Evolutionary conservation across 2,113 vertebrate species (phyloP).

Genomic region (Halcyon senegalensis): DNA sequence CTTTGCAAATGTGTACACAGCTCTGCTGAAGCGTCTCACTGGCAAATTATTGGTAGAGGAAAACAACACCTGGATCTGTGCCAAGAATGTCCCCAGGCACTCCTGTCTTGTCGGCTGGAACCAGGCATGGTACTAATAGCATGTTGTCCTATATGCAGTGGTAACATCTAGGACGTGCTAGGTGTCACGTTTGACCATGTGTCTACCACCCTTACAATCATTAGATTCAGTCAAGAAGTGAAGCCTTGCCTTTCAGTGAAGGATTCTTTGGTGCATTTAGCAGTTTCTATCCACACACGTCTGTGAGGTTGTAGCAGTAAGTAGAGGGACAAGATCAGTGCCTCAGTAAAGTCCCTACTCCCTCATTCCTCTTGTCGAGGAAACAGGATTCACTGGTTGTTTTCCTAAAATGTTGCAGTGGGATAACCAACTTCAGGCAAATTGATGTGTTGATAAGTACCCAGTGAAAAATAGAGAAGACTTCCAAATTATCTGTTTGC

Average conservation of each 20-base stretch:
- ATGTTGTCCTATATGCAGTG: background rate
- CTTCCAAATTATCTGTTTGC: background rate
- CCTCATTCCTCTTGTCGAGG: background rate
- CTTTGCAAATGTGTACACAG: background rate
- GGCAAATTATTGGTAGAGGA: background rate
- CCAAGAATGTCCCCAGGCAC: rapidly evolving
- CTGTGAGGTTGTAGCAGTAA: background rate
- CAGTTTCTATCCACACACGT: rapidly evolving
- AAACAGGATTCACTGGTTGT: background rate
- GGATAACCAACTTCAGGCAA: background rate
- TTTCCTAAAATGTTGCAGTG: background rate
- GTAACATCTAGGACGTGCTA: background rate
- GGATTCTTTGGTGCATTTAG: background rate
- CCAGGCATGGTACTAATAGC: background rate
- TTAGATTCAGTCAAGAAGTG: background rate
- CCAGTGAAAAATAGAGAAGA: background rate
- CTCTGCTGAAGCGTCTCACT: background rate
- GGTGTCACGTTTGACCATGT: background rate
- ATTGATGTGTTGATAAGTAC: background rate
- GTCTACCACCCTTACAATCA: rapidly evolving
- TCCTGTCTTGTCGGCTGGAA: background rate
- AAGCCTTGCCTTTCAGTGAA: background rate
- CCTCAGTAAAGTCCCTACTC: background rate
- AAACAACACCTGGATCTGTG: background rate
- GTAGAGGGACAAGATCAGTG: background rate